Base-by-base conservation (phyloP, 1,140 invertebrate species). In the Apis dorsata region DNA sequence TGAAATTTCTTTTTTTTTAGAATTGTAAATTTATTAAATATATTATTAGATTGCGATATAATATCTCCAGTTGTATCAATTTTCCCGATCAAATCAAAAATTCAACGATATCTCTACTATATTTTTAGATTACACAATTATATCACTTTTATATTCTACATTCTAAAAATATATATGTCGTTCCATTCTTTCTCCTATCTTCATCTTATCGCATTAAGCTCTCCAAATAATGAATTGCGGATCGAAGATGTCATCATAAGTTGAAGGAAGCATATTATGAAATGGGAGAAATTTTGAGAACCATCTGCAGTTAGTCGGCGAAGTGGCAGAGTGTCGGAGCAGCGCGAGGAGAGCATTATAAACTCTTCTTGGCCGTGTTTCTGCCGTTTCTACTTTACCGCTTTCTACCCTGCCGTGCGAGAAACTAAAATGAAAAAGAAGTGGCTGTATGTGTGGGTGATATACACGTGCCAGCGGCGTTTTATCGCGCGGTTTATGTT, bases 401-500 rank as follows among this genome's bases (percentile, higher is more conserved):
- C 82, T 70, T 83, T 87, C 81, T 79, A 72, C 79, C 72, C 63
- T 59, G 69, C 66, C 86, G 83, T 71, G 84, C 70, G 81, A 79
- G 86, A 88, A 89, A 85, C 68, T 83, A 88, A 79, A 87, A 88
- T 76, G 77, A 76, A 90, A 88, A 88, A 87, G 62, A 85, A 83
- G 59, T 24, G 60, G 34, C 24, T 24, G 59, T 76, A 66, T 81
- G 72, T 81, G 85, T 68, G 77, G 70, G 84, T 85, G 85, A 86
- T 84, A 76, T 77, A 85, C 75, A 83, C 79, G 79, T 86, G 86
- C 84, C 78, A 79, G 80, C 78, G 77, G 66, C 85, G 88, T 92
- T 93, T 92, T 91, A 93, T 92, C 89, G 91, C 89, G 88, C 86
- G 89, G 90, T 92, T 93, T 92, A 90, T 90, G 85, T 90, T 86